phyloP scores from a whole-genome alignment of 2,888 invertebrate genomes.

The Chalcosyrphus nemorum region DNA sequence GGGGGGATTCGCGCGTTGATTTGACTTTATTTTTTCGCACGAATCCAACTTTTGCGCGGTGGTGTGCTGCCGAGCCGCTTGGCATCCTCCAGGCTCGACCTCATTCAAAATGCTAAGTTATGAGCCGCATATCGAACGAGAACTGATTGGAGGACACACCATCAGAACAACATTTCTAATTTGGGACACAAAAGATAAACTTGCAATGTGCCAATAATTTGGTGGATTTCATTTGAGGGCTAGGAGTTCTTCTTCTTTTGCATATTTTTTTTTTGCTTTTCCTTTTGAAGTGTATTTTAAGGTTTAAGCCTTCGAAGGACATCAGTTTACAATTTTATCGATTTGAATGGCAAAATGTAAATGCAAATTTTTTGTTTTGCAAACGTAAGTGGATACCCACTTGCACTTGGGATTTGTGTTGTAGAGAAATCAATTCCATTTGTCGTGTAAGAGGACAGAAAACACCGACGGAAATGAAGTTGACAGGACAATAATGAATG shows the following conservation, averaged over 20 bases:
- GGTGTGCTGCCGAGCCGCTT: not conserved
- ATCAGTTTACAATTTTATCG: slow-evolving; percentile 72
- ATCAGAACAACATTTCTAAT: slow-evolving; percentile 71
- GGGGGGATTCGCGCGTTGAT: slow-evolving; percentile 42
- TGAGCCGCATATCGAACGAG: slow-evolving; percentile 67
- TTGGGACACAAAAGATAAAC: slow-evolving; percentile 73
- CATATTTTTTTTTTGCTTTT: slow-evolving; percentile 23
- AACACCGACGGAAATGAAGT: slow-evolving; percentile 59
- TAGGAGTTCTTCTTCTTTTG: not conserved
- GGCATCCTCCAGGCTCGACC: slow-evolving; percentile 54
- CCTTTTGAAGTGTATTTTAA: slow-evolving; percentile 32
- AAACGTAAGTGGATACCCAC: slow-evolving; percentile 14
- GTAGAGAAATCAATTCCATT: slow-evolving; percentile 61
- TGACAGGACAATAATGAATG: slow-evolving; percentile 56
- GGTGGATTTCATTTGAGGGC: slow-evolving; percentile 72
- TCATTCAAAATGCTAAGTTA: slow-evolving; percentile 73
- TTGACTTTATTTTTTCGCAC: slow-evolving; percentile 43
- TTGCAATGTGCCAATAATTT: slow-evolving; percentile 73
- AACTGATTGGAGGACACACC: slow-evolving; percentile 73
- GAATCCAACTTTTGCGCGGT: slow-evolving; percentile 5
- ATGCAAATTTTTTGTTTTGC: slow-evolving; percentile 54
- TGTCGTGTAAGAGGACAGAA: slow-evolving; percentile 29
- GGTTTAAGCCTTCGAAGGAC: slow-evolving; percentile 59
- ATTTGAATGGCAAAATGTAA: slow-evolving; percentile 49
- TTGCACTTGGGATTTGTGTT: slow-evolving; percentile 28